These are phyloP conservation scores for Paraescarpia echinospica DNA, from an alignment of 1,140 invertebrate species.

Conservation along the genomic window DNA sequence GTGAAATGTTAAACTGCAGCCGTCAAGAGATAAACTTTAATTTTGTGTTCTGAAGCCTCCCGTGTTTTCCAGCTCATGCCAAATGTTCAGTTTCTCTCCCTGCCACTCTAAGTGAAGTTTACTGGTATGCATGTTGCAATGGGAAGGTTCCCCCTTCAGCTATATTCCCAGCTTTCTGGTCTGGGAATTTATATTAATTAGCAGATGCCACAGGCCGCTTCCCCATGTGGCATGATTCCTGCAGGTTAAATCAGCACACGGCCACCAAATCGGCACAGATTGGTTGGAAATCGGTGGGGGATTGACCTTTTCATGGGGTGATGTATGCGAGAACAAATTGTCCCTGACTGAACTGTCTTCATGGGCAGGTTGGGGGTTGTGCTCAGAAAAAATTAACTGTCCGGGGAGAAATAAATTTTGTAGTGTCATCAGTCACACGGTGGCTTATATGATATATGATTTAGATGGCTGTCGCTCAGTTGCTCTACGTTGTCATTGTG, in stretches of 20 bases:
- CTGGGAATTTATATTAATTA: slow-evolving; percentile 6
- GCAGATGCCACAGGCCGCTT: neutral
- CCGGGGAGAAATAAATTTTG: neutral
- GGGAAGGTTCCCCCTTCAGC: neutral
- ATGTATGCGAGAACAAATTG: neutral
- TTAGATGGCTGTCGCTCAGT: too few relatives aligned
- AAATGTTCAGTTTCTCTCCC: neutral
- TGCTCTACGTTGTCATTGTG: too few relatives aligned
- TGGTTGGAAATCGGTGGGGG: neutral
- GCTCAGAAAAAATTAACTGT: neutral
- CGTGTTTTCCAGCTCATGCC: neutral
- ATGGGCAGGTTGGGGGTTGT: neutral
- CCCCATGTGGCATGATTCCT: neutral
- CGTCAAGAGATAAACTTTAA: neutral
- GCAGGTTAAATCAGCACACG: neutral
- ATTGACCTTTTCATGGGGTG: neutral
- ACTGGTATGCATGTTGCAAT: neutral
- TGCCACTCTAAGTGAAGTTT: neutral
- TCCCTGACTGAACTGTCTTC: neutral
- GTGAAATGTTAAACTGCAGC: neutral
- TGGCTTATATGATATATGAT: neutral
- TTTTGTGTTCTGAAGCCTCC: neutral
- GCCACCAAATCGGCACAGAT: neutral
- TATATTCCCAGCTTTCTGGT: neutral
- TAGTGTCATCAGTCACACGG: neutral